These are phyloP conservation scores for Oenanthe oenanthe DNA, from an alignment of 2,113 vertebrate genomes.

Conservation along the genomic window DNA sequence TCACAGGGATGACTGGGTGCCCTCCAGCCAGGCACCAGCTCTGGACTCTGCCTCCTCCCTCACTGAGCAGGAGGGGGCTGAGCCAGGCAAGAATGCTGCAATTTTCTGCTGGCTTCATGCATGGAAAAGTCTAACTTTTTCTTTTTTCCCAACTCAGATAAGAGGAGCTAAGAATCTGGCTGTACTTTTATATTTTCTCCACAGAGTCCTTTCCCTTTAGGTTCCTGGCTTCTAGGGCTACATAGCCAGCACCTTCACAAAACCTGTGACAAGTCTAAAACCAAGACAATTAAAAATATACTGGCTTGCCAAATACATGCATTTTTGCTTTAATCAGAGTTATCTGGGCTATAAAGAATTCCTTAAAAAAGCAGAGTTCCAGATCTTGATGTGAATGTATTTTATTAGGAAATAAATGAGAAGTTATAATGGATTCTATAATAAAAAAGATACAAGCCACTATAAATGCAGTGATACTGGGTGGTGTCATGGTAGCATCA, in stretches of 20 bases:
- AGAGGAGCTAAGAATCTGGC: not conserved
- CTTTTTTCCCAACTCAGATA: not conserved
- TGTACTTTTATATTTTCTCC: not conserved
- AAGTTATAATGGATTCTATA: not conserved
- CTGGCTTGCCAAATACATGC: not conserved
- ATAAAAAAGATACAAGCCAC: not conserved
- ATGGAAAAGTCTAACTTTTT: not conserved
- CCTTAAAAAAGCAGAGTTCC: not conserved
- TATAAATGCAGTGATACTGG: not conserved
- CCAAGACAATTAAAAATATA: not conserved
- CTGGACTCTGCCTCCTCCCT: not conserved
- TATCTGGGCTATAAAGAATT: not conserved
- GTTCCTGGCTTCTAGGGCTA: not conserved
- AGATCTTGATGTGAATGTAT: not conserved
- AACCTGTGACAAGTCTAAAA: not conserved
- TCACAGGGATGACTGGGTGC: rapidly evolving
- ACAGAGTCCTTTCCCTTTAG: not conserved
- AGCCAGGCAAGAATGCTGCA: not conserved
- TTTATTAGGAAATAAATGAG: not conserved
- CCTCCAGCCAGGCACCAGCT: not conserved
- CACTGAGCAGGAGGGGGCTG: not conserved
- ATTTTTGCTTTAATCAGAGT: not conserved
- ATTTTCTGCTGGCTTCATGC: not conserved
- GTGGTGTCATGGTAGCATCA: not conserved
- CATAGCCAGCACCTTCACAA: not conserved